Evolutionary conservation across 2,888 invertebrate species (phyloP).

Genomic region (Eupithecia centaureata): DNA sequence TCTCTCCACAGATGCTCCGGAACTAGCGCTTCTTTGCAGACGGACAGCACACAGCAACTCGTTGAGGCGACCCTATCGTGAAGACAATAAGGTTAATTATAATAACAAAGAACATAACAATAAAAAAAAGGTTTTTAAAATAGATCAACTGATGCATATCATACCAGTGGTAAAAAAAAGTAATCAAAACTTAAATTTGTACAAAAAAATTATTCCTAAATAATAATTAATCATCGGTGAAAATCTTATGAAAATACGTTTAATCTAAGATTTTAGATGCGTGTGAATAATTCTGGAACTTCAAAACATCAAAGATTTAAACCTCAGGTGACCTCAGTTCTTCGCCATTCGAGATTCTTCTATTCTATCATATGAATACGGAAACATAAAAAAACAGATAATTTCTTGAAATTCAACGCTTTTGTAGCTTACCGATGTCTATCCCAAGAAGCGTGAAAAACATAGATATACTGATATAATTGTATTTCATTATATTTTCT

Average conservation of each 20-base stretch:
- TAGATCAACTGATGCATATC: too few species aligned
- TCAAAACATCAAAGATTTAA: too few species aligned
- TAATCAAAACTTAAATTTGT: too few species aligned
- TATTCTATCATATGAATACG: neutral
- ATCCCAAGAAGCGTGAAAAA: neutral
- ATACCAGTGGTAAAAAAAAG: too few species aligned
- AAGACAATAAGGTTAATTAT: neutral
- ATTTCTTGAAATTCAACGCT: neutral
- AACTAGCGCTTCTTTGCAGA: slow-evolving; percentile 86
- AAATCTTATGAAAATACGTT: too few species aligned
- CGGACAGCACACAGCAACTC: slow-evolving; percentile 95
- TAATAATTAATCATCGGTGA: too few species aligned
- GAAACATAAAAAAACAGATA: neutral
- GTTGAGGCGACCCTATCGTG: slow-evolving; percentile 90
- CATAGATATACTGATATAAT: neutral
- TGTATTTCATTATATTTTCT: neutral
- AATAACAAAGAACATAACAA: neutral
- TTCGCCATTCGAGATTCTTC: too few species aligned
- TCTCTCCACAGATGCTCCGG: slow-evolving; percentile 86
- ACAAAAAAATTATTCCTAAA: too few species aligned
- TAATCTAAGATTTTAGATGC: too few species aligned
- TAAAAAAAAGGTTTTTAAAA: too few species aligned
- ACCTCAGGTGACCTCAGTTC: too few species aligned
- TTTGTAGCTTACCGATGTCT: slow-evolving; percentile 7
- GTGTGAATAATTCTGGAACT: too few species aligned